Conservation (phyloP, 2,888 invertebrate genomes). For the Fragum sueziense region DNA sequence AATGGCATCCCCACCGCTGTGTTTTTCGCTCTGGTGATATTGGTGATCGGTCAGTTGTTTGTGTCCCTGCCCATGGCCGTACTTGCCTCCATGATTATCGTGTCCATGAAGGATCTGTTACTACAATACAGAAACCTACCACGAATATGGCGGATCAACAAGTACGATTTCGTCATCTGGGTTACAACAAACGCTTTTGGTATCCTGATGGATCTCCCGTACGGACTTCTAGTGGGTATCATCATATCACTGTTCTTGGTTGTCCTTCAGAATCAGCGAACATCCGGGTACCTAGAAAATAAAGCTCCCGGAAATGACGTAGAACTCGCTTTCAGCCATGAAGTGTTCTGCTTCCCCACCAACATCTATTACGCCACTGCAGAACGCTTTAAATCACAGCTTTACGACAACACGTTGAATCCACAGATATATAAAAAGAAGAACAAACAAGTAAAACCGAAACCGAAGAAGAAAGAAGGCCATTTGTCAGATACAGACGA, state of each 20-base stretch:
- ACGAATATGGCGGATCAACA: slow-evolving; percentile 89
- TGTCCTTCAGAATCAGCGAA: slow-evolving; percentile 62
- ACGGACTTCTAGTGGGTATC: slow-evolving; percentile 73
- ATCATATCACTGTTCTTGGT: slow-evolving; percentile 66
- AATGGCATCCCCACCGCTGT: slow-evolving; percentile 68
- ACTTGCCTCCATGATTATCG: slow-evolving; percentile 82
- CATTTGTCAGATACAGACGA: background rate
- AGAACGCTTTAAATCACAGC: slow-evolving; percentile 52
- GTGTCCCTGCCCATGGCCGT: slow-evolving; percentile 75
- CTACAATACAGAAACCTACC: slow-evolving; percentile 87
- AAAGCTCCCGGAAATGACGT: slow-evolving; percentile 47
- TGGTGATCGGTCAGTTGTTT: slow-evolving; percentile 75
- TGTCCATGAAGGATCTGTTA: slow-evolving; percentile 82
- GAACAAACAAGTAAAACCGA: background rate
- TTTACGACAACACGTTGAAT: slow-evolving; percentile 39
- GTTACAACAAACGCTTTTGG: slow-evolving; percentile 66
- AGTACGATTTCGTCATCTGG: slow-evolving; percentile 87
- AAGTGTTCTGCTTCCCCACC: slow-evolving; percentile 54
- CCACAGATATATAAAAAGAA: slow-evolving; percentile 37
- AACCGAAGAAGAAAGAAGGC: background rate
- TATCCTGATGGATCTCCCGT: slow-evolving; percentile 69
- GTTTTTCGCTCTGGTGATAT: slow-evolving; percentile 73
- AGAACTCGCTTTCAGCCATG: slow-evolving; percentile 25
- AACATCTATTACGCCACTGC: slow-evolving; percentile 57
- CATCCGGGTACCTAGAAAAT: slow-evolving; percentile 54